phyloP scores from a whole-genome alignment of 2,797 vertebrate species.

The Pseudochaenichthys georgianus region DNA sequence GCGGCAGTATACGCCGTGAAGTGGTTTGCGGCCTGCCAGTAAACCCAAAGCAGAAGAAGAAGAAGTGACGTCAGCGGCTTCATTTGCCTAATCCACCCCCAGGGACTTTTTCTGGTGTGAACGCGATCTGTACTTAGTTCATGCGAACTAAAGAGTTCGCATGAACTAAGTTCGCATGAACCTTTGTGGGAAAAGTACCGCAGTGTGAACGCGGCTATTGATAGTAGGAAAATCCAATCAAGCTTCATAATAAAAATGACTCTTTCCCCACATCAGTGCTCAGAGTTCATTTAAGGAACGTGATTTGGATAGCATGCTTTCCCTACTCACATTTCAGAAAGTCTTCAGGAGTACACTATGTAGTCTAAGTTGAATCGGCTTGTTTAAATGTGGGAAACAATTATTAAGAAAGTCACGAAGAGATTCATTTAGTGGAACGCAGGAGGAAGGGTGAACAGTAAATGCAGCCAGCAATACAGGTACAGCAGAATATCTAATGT shows the following conservation, averaged over 20 bases:
- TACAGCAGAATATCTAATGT: conserved; percentile 2
- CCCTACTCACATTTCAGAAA: conserved; percentile 21
- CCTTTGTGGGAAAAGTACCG: too few species aligned
- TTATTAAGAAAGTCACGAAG: conserved; percentile 27
- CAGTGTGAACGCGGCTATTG: too few species aligned
- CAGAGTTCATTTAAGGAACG: conserved; percentile 13
- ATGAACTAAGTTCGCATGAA: too few species aligned
- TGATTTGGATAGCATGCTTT: background rate
- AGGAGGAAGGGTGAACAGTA: conserved; percentile 25
- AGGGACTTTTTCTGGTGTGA: too few species aligned
- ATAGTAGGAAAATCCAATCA: background rate
- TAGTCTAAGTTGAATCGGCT: conserved; percentile 36
- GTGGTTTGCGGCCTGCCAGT: too few species aligned
- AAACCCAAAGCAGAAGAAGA: too few species aligned
- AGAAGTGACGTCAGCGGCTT: too few species aligned
- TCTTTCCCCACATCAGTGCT: conserved; percentile 6
- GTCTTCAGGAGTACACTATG: conserved; percentile 25
- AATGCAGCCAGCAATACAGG: conserved; percentile 12
- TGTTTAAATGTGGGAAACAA: conserved; percentile 33
- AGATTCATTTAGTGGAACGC: conserved; percentile 18
- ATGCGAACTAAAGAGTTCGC: too few species aligned
- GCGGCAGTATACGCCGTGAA: too few species aligned
- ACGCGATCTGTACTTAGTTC: too few species aligned
- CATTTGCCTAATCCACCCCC: too few species aligned
- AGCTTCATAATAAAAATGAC: background rate